Evolutionary conservation across 2,113 vertebrate genomes (phyloP), one percentile per base, ranked within the genome.

Genomic region (Colaptes auratus): DNA sequence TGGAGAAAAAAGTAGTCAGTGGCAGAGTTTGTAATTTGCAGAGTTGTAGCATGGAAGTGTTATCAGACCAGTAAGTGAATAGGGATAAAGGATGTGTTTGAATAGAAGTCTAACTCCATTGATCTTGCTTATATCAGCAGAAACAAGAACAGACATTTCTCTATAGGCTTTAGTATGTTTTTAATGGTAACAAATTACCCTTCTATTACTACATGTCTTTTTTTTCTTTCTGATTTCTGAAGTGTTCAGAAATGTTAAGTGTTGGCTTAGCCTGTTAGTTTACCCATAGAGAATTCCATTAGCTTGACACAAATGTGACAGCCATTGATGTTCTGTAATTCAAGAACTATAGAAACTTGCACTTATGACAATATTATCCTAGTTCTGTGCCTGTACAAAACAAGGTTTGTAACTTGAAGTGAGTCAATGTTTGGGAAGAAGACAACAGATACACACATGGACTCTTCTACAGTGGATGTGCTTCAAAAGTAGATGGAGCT

Each of bases 311-410:
- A 74, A 52, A 76, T 1, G 1, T 55, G 75, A 46, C 31, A 63
- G 19, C 30, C 7, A 1, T 20, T 0, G 0, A 24, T 55, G 71
- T 25, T 83, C 23, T 3, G 0, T 36, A 33, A 39, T 25, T 84
- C 28, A 64, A 31, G 50, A 85, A 24, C 42, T 60, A 6, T 65
- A 46, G 67, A 50, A 79, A 66, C 14, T 39, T 73, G 7, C 21
- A 9, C 18, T 86, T 33, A 7, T 15, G 19, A 25, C n/a, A 80
- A 8, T 30, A 19, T 86, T 88, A 42, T 56, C 17, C 15, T 15
- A 53, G 18, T 75, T 80, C 35, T 88, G 24, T 69, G 76, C 64
- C 66, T 50, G 25, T 74, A 33, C 30, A 59, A 53, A 55, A 53
- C 33, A 24, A 67, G 23, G 24, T 50, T 86, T 84, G 24, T 36